Evolutionary conservation across 2,888 invertebrate genomes (phyloP).

Genomic region (Glaucopsyche alexis): DNA sequence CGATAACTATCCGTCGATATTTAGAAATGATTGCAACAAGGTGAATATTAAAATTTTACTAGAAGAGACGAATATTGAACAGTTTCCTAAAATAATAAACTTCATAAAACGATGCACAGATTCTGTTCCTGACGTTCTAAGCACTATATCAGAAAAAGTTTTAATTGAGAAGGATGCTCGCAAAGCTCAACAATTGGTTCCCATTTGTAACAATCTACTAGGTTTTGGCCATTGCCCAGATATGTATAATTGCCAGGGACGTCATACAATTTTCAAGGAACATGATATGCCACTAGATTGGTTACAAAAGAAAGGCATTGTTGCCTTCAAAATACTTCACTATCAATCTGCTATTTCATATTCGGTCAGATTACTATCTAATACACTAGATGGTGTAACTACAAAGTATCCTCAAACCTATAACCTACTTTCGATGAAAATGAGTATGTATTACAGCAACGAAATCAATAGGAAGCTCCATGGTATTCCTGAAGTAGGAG

Average conservation of each 20-base stretch:
- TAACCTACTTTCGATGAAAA: slow-evolving; percentile 57
- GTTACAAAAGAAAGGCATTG: slow-evolving; percentile 75
- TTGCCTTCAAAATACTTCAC: slow-evolving; percentile 79
- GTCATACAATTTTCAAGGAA: slow-evolving; percentile 81
- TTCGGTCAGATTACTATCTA: slow-evolving; percentile 74
- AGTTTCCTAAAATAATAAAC: slow-evolving; percentile 81
- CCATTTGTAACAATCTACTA: slow-evolving; percentile 81
- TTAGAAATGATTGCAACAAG: slow-evolving; percentile 46
- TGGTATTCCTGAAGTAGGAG: slow-evolving; percentile 72
- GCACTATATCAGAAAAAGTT: slow-evolving; percentile 55
- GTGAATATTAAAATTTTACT: slow-evolving; percentile 77
- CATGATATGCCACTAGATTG: slow-evolving; percentile 73
- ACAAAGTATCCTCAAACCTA: slow-evolving; percentile 59
- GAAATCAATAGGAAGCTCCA: slow-evolving; percentile 57
- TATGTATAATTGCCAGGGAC: slow-evolving; percentile 74
- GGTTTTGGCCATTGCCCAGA: slow-evolving; percentile 83
- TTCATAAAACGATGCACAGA: slow-evolving; percentile 76
- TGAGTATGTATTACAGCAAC: slow-evolving; percentile 62
- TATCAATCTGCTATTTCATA: slow-evolving; percentile 82
- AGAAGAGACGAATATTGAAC: slow-evolving; percentile 79
- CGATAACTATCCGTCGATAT: slow-evolving; percentile 78
- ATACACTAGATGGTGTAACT: slow-evolving; percentile 43
- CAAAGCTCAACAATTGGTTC: slow-evolving; percentile 62
- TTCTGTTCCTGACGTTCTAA: slow-evolving; percentile 57
- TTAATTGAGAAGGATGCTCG: slow-evolving; percentile 60